Evolutionary conservation across 2,888 invertebrate genomes (phyloP).

Genomic region (Drosophila anomalata): DNA sequence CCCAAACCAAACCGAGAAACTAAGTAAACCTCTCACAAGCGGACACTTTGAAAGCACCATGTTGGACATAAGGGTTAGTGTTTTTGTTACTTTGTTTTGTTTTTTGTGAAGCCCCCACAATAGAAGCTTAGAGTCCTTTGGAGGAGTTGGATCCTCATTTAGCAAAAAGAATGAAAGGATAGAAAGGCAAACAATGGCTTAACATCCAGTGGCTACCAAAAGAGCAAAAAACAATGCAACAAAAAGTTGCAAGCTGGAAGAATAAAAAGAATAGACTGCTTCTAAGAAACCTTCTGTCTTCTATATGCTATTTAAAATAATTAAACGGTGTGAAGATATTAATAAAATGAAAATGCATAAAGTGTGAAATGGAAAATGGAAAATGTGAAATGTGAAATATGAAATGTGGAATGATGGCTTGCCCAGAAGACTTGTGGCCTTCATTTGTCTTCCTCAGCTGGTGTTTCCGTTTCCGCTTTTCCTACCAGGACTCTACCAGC

Average conservation of each 20-base stretch:
- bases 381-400: neutral
- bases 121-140: neutral
- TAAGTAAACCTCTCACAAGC: too few species aligned
- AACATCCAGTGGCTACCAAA: neutral
- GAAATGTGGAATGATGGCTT: conserved; percentile 1
- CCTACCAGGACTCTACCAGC: conserved; percentile 3
- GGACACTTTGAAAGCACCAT: too few species aligned
- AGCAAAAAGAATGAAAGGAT: neutral
- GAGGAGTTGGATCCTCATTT: neutral
- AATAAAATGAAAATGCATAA: conserved; percentile 23
- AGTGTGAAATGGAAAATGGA: conserved; percentile 8
- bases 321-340: conserved; percentile 11
- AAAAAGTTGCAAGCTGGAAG: neutral
- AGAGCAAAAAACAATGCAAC: neutral
- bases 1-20: too few species aligned
- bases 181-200: neutral
- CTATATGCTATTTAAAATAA: neutral
- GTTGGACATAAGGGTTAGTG: too few species aligned
- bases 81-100: too few species aligned
- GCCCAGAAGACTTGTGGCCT: conserved; percentile 14
- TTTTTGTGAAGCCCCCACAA: neutral
- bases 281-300: neutral
- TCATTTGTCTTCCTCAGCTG: conserved; percentile 30
- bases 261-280: neutral
- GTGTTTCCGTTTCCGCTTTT: neutral